These are phyloP conservation scores for Montipora efflorescens DNA, from an alignment of 64 coral and sea anemone species.

Conservation along the genomic window DNA sequence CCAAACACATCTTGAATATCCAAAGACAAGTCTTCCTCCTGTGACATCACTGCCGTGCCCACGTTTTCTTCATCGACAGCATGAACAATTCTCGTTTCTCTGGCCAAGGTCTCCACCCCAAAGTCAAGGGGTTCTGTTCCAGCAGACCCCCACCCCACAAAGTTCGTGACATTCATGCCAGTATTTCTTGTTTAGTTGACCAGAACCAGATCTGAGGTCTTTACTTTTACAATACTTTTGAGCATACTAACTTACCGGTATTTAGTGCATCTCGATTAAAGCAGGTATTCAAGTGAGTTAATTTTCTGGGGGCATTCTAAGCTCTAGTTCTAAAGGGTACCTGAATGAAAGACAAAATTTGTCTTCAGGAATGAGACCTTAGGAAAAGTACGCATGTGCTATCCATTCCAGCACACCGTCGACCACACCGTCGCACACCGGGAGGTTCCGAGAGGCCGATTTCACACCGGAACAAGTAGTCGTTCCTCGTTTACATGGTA, in stretches of 20 bases:
- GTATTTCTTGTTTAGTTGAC: constrained; percentile 65
- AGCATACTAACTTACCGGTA: background rate
- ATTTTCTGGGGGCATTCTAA: constrained; percentile 16
- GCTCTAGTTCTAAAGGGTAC: background rate
- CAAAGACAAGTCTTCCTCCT: background rate
- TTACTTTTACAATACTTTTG: background rate
- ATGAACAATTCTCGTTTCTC: background rate
- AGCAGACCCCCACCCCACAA: constrained; percentile 54
- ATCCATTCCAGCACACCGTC: background rate
- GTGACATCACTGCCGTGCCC: constrained; percentile 3
- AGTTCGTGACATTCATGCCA: constrained; percentile 71
- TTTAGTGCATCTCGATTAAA: background rate
- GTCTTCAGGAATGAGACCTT: background rate
- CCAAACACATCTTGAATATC: constrained; percentile 30
- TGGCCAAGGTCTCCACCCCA: constrained; percentile 31
- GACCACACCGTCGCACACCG: too few relatives aligned
- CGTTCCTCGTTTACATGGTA: background rate
- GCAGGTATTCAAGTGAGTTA: background rate
- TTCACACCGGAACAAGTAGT: background rate
- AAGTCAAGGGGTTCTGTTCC: constrained; percentile 49
- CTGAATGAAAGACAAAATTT: background rate
- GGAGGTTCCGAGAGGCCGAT: background rate
- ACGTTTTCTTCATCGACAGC: background rate
- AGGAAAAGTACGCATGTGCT: background rate
- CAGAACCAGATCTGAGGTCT: constrained; percentile 53